Base-by-base conservation (phyloP, 2,797 vertebrate species). In the Danio kyathit region DNA sequence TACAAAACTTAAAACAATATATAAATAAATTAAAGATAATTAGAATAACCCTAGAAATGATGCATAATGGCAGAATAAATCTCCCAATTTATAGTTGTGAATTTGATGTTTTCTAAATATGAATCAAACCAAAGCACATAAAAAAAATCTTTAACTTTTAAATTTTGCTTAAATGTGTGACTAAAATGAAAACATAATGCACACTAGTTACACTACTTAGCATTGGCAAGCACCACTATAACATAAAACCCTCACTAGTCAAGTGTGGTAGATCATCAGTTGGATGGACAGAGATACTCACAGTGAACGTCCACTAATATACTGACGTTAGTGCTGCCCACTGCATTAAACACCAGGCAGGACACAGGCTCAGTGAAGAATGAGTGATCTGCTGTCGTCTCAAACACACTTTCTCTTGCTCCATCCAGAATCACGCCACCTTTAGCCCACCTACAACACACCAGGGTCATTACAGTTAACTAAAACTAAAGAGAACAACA, bases 281-380 rank as follows among this genome's bases (percentile, higher is more conserved):
- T 5, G 5, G 60, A 60, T 9, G 29, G 19, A 67, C 41, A 57
- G 21, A 76, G 17, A 40, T 73, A 78, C 97, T 96, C 92, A 99
- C 97, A 98, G 89, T 98, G 97, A 4, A 99, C 97, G 0, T 99
- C 96, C 83, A 99, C 97, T 79, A 99, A 89, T 1, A 97, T 97
- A 95, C 97, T 99, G 93, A 98, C 96, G 0, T 99, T 99, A 86
- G 97, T 99, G 92, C 89, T 97, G 57, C 97, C 97, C 83, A 99
- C 95, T 7, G 95, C 95, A 54, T 99, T 99, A 93, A 96, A 96
- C 66, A 99, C 97, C 85, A 96, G 95, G 51, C 97, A 99, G 79
- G 97, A 97, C 69, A 99, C 97, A 0, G 97, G 97, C 90, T 99
- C 97, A 0, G 97, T 99, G 93, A 98, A 99, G 93, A 97, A 99